Evolutionary conservation across 2,797 vertebrate species (phyloP), one percentile per base, ranked within the genome.

Genomic region (Lerista edwardsae): DNA sequence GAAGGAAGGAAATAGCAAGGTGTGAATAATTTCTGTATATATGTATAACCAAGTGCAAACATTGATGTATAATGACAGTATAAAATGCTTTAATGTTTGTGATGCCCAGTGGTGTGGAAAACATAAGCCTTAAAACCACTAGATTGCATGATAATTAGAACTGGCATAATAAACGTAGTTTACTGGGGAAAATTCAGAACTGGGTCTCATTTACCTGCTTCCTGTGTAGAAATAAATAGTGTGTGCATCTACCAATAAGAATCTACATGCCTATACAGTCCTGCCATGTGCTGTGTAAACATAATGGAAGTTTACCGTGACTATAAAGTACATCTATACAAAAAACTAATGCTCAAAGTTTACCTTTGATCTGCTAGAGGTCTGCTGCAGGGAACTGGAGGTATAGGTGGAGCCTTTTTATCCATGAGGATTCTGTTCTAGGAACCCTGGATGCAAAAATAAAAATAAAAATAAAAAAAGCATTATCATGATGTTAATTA

Each of bases 131-230:
- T 97, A 97, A 98, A 96, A 95, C 92, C 96, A 97, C 97, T 98
- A 97, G 96, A 97, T 96, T 98, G 98, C 98, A 99, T 99, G 98
- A 94, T 96, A 96, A 97, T 97, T 97, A 96, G 94, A 96, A 95
- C 92, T 96, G 97, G 95, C 96, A 94, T 96, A 98, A 98, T 99
- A 98, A 99, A 98, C 95, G 91, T 94, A 96, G 97, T 97, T 97
- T 96, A 97, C 95, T 97, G 96, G 94, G 95, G 85, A 97, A 95
- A 92, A 92, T 93, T 78, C 86, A 94, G 91, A 94, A 94, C 84
- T 94, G 95, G 89, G 94, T 95, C 93, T 96, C 90, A 96, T 94
- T 93, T 96, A 95, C 95, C 95, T 94, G 92, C 86, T 78, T 93
- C 93, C 73, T 91, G 39, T 51, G 89, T 88, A 92, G 93, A 86